These are phyloP conservation scores for Ceryle rudis DNA, from an alignment of 2,797 vertebrate genomes.

Conservation along the genomic window DNA sequence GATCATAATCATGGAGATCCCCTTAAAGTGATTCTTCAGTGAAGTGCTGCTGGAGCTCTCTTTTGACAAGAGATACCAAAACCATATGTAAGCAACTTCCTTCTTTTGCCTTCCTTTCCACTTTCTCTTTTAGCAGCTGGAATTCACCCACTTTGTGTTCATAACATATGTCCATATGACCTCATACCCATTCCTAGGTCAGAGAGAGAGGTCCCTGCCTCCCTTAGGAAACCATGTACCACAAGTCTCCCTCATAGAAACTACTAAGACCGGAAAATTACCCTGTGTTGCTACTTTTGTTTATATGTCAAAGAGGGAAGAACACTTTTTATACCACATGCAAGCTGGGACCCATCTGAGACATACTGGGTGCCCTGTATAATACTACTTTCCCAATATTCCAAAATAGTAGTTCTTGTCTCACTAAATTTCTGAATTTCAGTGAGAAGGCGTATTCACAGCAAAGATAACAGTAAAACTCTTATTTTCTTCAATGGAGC, in stretches of 20 bases:
- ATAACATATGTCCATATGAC: rapidly evolving
- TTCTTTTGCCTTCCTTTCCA: background rate
- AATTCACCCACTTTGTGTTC: background rate
- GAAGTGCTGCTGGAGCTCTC: background rate
- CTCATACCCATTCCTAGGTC: background rate
- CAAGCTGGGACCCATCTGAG: background rate
- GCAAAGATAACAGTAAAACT: background rate
- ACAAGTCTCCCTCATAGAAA: background rate
- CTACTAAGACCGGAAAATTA: background rate
- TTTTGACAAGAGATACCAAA: background rate
- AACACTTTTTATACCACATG: background rate
- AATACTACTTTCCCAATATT: background rate
- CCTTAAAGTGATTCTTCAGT: background rate
- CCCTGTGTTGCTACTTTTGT: background rate
- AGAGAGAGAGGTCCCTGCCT: background rate
- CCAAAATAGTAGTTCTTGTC: background rate
- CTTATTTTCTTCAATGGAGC: background rate
- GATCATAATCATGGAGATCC: background rate
- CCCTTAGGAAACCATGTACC: background rate
- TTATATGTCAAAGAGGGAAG: background rate
- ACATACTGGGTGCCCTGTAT: background rate
- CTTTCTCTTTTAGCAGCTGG: background rate
- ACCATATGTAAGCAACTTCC: background rate
- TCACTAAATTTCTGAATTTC: background rate
- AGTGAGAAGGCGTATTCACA: background rate